Conservation (phyloP, 2,888 invertebrate species). For the Aphodius sticticus region DNA sequence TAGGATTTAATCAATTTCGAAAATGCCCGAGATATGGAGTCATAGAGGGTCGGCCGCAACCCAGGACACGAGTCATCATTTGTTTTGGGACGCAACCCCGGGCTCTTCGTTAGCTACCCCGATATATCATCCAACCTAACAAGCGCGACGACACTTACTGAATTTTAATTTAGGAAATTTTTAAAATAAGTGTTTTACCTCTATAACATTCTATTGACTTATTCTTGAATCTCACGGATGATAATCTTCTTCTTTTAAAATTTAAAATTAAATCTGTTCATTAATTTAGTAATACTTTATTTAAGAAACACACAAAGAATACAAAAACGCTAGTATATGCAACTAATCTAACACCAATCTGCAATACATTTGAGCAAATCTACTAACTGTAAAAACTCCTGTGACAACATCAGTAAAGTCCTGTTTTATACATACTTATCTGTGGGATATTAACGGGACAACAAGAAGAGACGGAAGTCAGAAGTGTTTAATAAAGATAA, state of each 20-base stretch:
- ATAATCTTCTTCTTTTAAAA: too few species aligned
- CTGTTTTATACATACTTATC: neutral
- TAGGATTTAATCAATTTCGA: neutral
- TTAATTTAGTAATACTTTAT: too few species aligned
- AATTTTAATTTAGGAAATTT: neutral
- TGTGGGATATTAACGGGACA: neutral
- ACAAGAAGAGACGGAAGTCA: neutral
- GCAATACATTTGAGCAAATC: too few species aligned
- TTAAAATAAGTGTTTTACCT: neutral
- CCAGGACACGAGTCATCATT: neutral
- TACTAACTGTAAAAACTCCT: too few species aligned
- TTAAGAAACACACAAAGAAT: too few species aligned
- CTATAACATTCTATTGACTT: neutral
- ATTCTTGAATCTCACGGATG: too few species aligned
- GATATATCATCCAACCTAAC: neutral
- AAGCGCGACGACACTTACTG: neutral
- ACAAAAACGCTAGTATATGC: too few species aligned
- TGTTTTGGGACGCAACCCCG: neutral
- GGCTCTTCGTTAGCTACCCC: neutral
- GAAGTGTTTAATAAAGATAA: constrained; percentile 37
- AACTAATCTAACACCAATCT: too few species aligned
- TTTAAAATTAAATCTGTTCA: too few species aligned
- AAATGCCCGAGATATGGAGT: neutral
- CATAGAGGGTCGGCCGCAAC: neutral
- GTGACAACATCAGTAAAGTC: too few species aligned